Base-by-base conservation (phyloP, 2,113 vertebrate species). In the Hystrix cristata region DNA sequence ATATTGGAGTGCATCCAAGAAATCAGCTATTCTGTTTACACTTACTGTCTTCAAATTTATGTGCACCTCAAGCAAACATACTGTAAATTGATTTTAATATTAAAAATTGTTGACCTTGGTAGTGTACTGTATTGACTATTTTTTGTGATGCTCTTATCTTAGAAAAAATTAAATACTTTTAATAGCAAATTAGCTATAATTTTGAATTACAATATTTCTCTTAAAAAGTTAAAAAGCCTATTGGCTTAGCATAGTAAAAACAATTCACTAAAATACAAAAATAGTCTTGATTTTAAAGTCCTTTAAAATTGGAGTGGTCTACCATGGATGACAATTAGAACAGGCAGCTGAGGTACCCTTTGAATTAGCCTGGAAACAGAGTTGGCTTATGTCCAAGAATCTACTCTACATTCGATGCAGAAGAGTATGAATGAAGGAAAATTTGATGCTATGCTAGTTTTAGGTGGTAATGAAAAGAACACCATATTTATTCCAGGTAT, bases 41-140 rank as follows among this genome's bases (percentile, higher is more conserved):
- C 98, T 99, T 99, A 98, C 98, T 98, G 99, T 98, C 97, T 99
- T 98, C 99, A 99, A 99, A 99, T 99, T 99, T 99, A 99, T 99
- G 99, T 99, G 98, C 98, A 99, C 98, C 99, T 99, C 99, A 99
- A 99, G 99, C 99, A 99, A 99, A 98, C 94, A 97, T 96, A 98
- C 96, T 98, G 93, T 98, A 98, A 98, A 98, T 98, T 97, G 97
- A 98, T 98, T 98, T 98, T 98, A 98, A 98, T 98, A 94, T 90
- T 97, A 97, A 97, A 94, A 97, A 98, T 85, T 93, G 34, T 98
- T 98, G 97, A 98, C 98, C 98, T 98, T 84, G 89, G 59, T 94
- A 93, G 67, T 95, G 12, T 78, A 95, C n/a, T 91, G 97, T 98
- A 97, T 97, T 98, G 95, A 96, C 84, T 97, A 48, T 97, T 98